Evolutionary conservation across 2,888 invertebrate genomes (phyloP), one percentile per base, ranked within the genome.

Genomic region (Gryllus longicercus): DNA sequence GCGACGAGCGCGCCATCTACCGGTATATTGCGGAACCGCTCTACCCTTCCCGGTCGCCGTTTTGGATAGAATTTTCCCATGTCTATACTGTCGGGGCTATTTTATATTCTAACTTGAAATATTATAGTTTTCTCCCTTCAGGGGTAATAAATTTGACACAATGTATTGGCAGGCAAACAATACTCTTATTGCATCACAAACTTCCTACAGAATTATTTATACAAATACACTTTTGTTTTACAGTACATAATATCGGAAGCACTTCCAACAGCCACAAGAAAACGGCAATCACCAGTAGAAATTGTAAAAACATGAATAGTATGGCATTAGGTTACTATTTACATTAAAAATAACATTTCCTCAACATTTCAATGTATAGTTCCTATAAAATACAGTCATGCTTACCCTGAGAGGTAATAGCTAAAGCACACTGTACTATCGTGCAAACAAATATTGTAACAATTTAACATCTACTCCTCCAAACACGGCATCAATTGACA

Each of bases 301-400:
- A 63, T 63, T 63, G 63, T 63, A 63, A 63, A 63, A 63, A 63
- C 63, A 63, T 63, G 14, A 63, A n/a, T 63, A 63, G n/a, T n/a
- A 63, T n/a, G 14, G 63, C 63, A 63, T 18, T 63, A n/a, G 63
- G 63, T 63, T 5, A 38, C 38, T 38, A 63, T 63, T 14, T 63
- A 63, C 63, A 63, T 63, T 63, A 63, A 63, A 63, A 63, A 63
- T 63, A 18, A 63, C 63, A 63, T 63, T 63, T 63, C 63, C 63
- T 63, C n/a, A 63, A n/a, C n/a, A 63, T n/a, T 63, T 38, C 38
- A 63, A 63, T 63, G 14, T 63, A 63, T n/a, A 63, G 63, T 63
- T 63, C n/a, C 63, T 63, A 63, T 63, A 63, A 63, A 63, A 38
- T 38, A 38, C 38, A 63, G 63, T 63, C n/a, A 63, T 63, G 63